Evolutionary conservation across 2,888 invertebrate genomes (phyloP).

Genomic region (Cheilosia impressa): DNA sequence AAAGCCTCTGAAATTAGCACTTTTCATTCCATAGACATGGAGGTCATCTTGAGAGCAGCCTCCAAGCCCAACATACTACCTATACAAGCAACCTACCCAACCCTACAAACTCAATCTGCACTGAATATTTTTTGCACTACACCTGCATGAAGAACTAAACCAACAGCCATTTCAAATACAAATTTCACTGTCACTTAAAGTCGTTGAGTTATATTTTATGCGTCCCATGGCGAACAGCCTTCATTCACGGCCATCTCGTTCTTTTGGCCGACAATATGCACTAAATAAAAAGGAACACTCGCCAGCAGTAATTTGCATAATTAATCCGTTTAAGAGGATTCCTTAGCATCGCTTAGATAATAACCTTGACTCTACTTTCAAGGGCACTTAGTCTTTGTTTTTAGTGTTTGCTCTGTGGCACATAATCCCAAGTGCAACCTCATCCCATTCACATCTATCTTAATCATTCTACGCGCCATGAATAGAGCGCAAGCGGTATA

Average conservation of each 20-base stretch:
- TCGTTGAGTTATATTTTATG: slow-evolving; percentile 42
- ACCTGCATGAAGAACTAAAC: not conserved
- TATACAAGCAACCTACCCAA: no score
- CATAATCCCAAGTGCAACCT: slow-evolving; percentile 45
- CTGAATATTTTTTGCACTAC: no score
- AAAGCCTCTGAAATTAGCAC: no score
- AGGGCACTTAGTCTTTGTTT: slow-evolving; percentile 46
- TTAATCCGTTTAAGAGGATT: slow-evolving; percentile 69
- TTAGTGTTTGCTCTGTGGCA: slow-evolving; percentile 28
- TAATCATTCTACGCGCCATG: slow-evolving; percentile 40
- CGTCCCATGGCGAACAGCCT: slow-evolving; percentile 1
- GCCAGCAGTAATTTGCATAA: slow-evolving; percentile 71
- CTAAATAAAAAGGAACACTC: slow-evolving; percentile 19
- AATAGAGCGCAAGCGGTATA: slow-evolving; percentile 44
- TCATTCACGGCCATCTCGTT: slow-evolving; percentile 1
- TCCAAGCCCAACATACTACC: no score
- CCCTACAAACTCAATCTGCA: no score
- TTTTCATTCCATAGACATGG: no score
- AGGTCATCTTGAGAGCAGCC: no score
- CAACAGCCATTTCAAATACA: slow-evolving; percentile 5
- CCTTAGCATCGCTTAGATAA: slow-evolving; percentile 56
- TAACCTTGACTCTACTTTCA: slow-evolving; percentile 67
- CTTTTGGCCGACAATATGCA: not conserved
- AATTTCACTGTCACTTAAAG: slow-evolving; percentile 58
- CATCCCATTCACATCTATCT: slow-evolving; percentile 20